Base-by-base conservation (phyloP, 2,888 invertebrate species). In the Hesperia comma region DNA sequence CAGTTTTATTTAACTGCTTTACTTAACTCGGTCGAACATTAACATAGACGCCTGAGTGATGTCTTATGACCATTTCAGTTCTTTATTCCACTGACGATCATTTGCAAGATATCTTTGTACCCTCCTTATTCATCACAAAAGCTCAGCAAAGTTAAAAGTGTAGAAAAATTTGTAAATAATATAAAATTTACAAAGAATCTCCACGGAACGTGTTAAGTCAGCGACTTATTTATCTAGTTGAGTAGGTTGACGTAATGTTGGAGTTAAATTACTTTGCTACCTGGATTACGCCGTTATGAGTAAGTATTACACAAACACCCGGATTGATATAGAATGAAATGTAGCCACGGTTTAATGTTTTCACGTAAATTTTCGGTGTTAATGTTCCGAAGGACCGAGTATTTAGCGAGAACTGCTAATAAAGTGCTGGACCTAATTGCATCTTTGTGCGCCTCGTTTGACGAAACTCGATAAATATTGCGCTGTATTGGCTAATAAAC, bases 331-430 rank as follows among this genome's bases (percentile, higher is more conserved):
- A 56, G 12, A 56, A 40, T 15, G 32, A 56, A 56, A 26, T 53
- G n/a, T 43, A 43, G 57, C 26, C 55, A n/a, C 12, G 19, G 55
- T 17, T 56, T 41, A 41, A 17, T 49, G 19, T 33, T 49, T 51
- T 51, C 19, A n/a, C 37, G 15, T 61, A 61, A 51, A 51, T 62
- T 62, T 62, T 17, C 62, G 41, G 12, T 61, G 51, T 60, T 60
- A 49, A 60, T 33, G 26, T 33, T 60, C n/a, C 32, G 58, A 58
- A 14, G 58, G 33, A 10, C 4, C n/a, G 12, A 49, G 14, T 32
- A 49, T 49, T 49, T 37, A 33, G 49, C 58, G 10, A 14, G 46
- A 26, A 37, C 15, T 61, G 49, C 49, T 61, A 61, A 61, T 61
- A 61, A 49, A 43, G 32, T 46, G 1, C 14, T 46, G 46, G 6